A percentile compares a stretch with the other conserved stretches of the same genome.
phyloP scores from a whole-genome alignment of 2,113 vertebrate genomes.

The Montifringilla adamsi region DNA sequence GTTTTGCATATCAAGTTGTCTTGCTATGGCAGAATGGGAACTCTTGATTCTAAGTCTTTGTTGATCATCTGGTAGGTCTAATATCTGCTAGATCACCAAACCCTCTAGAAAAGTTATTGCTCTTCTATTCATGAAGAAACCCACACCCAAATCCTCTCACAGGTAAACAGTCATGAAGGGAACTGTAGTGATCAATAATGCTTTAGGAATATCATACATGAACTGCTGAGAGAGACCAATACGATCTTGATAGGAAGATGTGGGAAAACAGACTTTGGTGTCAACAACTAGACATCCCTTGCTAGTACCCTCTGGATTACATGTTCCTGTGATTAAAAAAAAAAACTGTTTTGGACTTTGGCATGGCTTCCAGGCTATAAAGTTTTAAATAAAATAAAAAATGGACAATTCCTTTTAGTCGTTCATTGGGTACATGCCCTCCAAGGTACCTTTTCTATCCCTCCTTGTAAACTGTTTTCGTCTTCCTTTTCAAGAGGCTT shows the following conservation, averaged over 20 bases:
- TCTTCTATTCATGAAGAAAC: background rate
- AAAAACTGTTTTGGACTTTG: background rate
- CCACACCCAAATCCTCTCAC: background rate
- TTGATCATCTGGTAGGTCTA: background rate
- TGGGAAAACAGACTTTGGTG: background rate
- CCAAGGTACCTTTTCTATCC: background rate
- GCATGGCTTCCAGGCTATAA: background rate
- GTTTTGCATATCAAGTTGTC: background rate
- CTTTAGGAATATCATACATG: fast-evolving
- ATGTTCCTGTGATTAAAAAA: background rate
- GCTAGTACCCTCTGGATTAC: background rate
- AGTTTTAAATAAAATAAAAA: background rate
- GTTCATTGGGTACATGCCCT: background rate
- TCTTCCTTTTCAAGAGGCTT: background rate
- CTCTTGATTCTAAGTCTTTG: background rate
- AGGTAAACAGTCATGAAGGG: background rate
- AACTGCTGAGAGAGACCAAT: background rate
- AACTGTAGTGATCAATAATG: background rate
- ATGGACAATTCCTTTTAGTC: background rate
- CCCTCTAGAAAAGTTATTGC: background rate
- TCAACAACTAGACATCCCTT: background rate
- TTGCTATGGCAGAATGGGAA: background rate
- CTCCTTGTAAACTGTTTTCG: background rate
- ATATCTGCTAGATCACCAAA: background rate
- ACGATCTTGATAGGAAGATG: background rate